Evolutionary conservation across 2,888 invertebrate species (phyloP).

Genomic region (Blera fallax): DNA sequence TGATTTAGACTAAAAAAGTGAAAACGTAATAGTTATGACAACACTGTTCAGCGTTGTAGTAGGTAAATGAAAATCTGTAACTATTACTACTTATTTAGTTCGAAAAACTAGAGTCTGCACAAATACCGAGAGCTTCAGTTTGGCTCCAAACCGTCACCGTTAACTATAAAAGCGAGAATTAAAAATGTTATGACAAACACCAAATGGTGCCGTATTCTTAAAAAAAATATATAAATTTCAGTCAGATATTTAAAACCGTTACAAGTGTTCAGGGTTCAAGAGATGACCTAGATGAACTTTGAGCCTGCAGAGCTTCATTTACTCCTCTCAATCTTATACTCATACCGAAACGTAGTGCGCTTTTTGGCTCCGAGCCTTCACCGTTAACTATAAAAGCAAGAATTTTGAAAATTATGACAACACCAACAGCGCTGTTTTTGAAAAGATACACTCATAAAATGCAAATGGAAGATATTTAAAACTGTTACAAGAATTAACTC

Average conservation of each 20-base stretch:
- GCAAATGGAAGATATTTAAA: background rate
- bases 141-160: background rate
- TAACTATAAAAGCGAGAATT: constrained; percentile 42
- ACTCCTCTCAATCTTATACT: background rate
- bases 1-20: constrained; percentile 21
- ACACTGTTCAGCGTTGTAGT: constrained; percentile 23
- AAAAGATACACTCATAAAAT: background rate
- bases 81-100: background rate
- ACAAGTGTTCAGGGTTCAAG: background rate
- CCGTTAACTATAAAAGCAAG: constrained; percentile 46
- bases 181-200: constrained; percentile 41
- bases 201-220: constrained; percentile 20
- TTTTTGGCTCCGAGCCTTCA: constrained; percentile 3
- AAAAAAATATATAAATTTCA: background rate
- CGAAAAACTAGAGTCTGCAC: background rate
- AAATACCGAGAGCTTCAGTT: constrained; percentile 4
- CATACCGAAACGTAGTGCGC: background rate
- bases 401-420: constrained; percentile 48
- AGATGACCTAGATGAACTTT: background rate
- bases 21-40: constrained; percentile 44
- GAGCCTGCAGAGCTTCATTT: background rate
- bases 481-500: background rate
- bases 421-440: constrained; percentile 36
- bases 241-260: background rate
- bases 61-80: background rate